These are phyloP conservation scores for Serinus canaria DNA, from an alignment of 2,113 vertebrate species.

Conservation along the genomic window DNA sequence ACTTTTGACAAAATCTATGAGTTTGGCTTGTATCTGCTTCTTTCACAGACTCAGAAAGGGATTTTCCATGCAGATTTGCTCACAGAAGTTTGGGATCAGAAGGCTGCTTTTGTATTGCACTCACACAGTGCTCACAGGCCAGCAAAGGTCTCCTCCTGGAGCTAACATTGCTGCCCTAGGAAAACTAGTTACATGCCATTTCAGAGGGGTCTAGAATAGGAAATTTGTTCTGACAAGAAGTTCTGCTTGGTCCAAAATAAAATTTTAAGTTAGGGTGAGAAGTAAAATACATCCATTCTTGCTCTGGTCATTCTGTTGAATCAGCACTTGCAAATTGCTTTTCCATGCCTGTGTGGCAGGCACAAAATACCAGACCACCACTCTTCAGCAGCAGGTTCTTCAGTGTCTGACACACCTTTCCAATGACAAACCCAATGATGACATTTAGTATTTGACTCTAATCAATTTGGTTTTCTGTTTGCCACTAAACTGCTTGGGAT, in stretches of 20 bases:
- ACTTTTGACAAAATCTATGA: not conserved
- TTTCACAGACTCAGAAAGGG: not conserved
- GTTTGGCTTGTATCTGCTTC: not conserved
- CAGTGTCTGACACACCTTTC: not conserved
- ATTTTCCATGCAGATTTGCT: not conserved
- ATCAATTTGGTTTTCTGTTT: not conserved
- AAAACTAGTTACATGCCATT: not conserved
- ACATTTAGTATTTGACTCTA: not conserved
- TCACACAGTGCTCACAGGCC: not conserved
- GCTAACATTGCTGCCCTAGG: not conserved
- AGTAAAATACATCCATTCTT: not conserved
- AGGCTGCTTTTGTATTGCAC: not conserved
- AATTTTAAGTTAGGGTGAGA: not conserved
- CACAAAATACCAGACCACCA: not conserved
- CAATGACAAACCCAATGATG: not conserved
- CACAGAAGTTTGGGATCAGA: not conserved
- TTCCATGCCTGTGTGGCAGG: not conserved
- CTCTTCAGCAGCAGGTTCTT: not conserved
- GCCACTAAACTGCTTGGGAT: not conserved
- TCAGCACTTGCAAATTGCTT: not conserved
- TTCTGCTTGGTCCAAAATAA: not conserved
- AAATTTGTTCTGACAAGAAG: not conserved
- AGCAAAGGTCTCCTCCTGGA: not conserved
- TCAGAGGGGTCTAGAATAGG: not conserved
- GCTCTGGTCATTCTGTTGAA: not conserved